Evolutionary conservation across 2,113 vertebrate species (phyloP).

Genomic region (Ia io): DNA sequence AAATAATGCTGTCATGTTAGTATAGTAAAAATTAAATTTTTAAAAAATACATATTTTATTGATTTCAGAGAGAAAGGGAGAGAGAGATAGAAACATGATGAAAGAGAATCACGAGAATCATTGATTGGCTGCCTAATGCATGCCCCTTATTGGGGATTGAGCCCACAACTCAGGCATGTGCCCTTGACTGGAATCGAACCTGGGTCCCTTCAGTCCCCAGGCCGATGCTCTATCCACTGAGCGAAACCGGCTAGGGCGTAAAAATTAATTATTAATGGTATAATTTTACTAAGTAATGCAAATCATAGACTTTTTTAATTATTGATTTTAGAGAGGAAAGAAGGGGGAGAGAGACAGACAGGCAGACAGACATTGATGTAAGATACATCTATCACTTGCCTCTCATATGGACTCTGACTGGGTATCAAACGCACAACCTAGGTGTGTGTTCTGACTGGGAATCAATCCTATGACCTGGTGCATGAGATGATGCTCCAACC

Average conservation of each 20-base stretch:
- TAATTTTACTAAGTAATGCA: neutral
- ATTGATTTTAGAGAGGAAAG: neutral
- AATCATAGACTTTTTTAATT: neutral
- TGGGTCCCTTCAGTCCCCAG: too few species aligned
- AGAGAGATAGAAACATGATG: too few species aligned
- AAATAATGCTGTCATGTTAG: conserved; percentile 5
- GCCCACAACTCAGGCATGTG: too few species aligned
- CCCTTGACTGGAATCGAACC: too few species aligned
- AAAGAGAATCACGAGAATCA: too few species aligned
- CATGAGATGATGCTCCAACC: neutral
- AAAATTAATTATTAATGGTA: conserved; percentile 1
- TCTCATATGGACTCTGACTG: neutral
- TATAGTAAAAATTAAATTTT: conserved; percentile 23
- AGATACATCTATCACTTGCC: neutral
- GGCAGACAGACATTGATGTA: neutral
- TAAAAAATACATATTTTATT: too few species aligned
- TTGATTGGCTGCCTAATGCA: too few species aligned
- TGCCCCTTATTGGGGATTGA: too few species aligned
- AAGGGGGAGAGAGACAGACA: neutral
- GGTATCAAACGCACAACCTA: neutral
- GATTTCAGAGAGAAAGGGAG: too few species aligned
- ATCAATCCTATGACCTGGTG: neutral
- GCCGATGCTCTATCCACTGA: too few species aligned
- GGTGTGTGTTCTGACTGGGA: neutral
- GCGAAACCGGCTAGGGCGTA: neutral